phyloP scores from a whole-genome alignment of 2,888 invertebrate species.

The Mellilla xanthometata region DNA sequence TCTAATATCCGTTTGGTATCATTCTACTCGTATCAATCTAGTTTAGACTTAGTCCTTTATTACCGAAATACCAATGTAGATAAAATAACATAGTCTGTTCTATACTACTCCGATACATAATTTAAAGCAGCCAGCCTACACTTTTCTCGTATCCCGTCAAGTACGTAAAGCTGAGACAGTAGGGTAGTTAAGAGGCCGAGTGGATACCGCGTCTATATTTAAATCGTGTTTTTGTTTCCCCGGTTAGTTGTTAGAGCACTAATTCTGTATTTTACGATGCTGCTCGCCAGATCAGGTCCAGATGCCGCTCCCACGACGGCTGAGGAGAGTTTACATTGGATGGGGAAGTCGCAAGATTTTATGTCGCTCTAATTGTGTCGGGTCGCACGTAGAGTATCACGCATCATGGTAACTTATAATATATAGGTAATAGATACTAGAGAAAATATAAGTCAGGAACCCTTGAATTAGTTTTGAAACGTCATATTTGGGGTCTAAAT shows the following conservation, averaged over 20 bases:
- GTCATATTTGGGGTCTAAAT: no score
- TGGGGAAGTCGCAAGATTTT: slow-evolving; percentile 10
- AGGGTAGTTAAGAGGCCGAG: slow-evolving; percentile 33
- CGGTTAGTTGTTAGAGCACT: slow-evolving; percentile 63
- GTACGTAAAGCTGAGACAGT: neutral
- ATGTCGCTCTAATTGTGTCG: neutral
- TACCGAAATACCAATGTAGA: no score
- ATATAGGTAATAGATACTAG: no score
- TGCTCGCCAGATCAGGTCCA: slow-evolving; percentile 60
- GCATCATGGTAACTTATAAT: no score
- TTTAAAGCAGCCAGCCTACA: slow-evolving; percentile 1
- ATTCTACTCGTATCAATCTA: no score
- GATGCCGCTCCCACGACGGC: slow-evolving; percentile 72
- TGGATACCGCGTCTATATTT: slow-evolving; percentile 54
- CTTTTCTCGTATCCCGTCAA: no score
- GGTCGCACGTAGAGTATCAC: no score
- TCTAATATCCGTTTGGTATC: no score
- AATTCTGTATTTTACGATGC: slow-evolving; percentile 76
- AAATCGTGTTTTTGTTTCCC: slow-evolving; percentile 66
- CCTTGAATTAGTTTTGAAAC: no score
- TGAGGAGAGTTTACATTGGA: slow-evolving; percentile 51
- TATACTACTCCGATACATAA: neutral
- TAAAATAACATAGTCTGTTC: no score
- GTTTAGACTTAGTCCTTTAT: no score
- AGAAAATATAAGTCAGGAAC: no score